phyloP scores from a whole-genome alignment of 2,113 vertebrate species.

The Tympanuchus pallidicinctus region DNA sequence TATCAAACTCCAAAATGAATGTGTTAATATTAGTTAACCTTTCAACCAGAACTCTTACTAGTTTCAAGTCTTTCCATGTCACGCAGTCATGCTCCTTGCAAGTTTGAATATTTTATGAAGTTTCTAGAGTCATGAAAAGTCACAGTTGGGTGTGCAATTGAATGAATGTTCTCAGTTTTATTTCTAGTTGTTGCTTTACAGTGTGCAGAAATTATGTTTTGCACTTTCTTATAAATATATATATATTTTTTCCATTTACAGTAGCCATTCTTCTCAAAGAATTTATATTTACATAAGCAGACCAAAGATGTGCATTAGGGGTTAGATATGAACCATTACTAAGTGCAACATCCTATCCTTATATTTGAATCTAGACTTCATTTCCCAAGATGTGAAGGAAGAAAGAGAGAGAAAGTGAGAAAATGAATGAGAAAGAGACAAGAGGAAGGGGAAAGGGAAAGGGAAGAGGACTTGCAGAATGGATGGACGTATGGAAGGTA shows the following conservation, averaged over 20 bases:
- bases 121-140: neutral
- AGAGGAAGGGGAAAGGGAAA: neutral
- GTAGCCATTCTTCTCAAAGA: neutral
- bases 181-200: neutral
- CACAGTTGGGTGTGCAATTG: neutral
- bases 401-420: neutral
- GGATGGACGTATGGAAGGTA: neutral
- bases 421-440: neutral
- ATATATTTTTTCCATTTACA: neutral
- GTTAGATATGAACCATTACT: neutral
- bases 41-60: neutral
- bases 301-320: neutral
- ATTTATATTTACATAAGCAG: neutral
- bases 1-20: neutral
- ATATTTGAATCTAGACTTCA: neutral
- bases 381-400: neutral
- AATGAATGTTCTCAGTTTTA: neutral
- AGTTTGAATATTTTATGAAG: neutral
- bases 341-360: neutral
- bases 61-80: neutral
- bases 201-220: neutral
- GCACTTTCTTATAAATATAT: neutral
- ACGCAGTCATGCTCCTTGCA: neutral
- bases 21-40: neutral
- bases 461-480: neutral